Evolutionary conservation across 2,888 invertebrate species (phyloP), one percentile per base, ranked within the genome.

Genomic region (Heliconius hortense): DNA sequence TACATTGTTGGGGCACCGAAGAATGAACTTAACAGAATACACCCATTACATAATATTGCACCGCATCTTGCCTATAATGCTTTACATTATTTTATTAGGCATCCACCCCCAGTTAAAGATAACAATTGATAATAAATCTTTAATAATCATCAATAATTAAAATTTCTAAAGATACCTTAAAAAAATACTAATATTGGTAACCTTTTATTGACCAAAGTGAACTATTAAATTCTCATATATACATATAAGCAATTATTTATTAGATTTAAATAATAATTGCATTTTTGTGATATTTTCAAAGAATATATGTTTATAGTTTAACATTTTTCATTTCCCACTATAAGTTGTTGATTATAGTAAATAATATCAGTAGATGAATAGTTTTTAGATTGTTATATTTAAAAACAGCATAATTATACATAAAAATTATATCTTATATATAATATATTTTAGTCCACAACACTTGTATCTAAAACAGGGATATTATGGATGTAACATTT

Each of bases 21-120:
- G 76, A 98, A 97, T 90, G 96, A 97, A 92, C 89, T 98, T 76
- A 96, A 95, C 82, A 94, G 95, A 80, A 96, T 97, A 62, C 98
- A 98, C 92, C 97, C 98, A 0, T 91, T 98, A 60, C 97, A 97
- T 87, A 98, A 98, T 89, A 95, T 98, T 78, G 96, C 96, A 80
- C 95, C 97, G 60, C 96, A 96, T 81, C 84, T 90, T 69, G 94
- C 89, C 21, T 94, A 94, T 79, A 94, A 94, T 83, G 92, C 93
- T 67, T 86, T 92, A n/a, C 92, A 94, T 81, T 93, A 94, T 82
- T 94, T 94, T 79, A 91, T 91, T 63, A 88, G 92, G 78, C 90
- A 93, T 81, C 91, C 93, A 39, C 91, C 91, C 70, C 92, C 91
- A 79, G 92, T 92, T 0, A 92, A 91, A 80, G 92, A 93, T 77